phyloP scores from a whole-genome alignment of 2,797 vertebrate species.

The Steatocranus sp. region DNA sequence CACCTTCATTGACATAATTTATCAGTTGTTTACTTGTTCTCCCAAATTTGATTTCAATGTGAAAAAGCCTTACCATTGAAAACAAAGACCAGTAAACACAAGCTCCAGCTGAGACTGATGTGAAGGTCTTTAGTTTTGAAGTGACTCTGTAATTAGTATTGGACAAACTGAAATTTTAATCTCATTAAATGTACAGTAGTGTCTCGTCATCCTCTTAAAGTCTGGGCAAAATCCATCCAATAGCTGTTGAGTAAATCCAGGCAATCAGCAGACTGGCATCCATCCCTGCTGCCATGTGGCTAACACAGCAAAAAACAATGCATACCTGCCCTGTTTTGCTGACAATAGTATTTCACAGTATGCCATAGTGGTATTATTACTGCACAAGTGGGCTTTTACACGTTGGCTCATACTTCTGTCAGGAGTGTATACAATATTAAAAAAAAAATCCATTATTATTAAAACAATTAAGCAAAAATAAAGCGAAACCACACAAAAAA shows the following conservation, averaged over 20 bases:
- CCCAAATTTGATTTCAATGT: not conserved
- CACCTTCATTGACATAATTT: not conserved
- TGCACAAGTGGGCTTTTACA: not conserved
- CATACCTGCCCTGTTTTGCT: not conserved
- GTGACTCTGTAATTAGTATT: not conserved
- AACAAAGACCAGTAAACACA: not conserved
- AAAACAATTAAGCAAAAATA: not conserved
- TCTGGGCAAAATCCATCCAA: not conserved
- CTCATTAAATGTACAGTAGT: not conserved
- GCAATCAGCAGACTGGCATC: not conserved
- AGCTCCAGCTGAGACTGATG: not conserved
- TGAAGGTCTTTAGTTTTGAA: not conserved
- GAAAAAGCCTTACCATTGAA: not conserved
- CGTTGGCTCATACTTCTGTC: not conserved
- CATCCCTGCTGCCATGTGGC: not conserved
- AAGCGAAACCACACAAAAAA: not conserved
- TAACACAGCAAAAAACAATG: not conserved
- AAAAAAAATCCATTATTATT: not conserved
- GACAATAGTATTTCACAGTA: not conserved
- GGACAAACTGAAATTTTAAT: not conserved
- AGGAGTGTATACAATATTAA: not conserved
- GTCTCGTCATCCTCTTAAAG: not conserved
- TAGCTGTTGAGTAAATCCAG: not conserved
- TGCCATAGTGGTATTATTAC: not conserved
- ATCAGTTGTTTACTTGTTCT: not conserved